Conservation (phyloP, 2,797 vertebrate genomes). For the Pogonophryne albipinna region DNA sequence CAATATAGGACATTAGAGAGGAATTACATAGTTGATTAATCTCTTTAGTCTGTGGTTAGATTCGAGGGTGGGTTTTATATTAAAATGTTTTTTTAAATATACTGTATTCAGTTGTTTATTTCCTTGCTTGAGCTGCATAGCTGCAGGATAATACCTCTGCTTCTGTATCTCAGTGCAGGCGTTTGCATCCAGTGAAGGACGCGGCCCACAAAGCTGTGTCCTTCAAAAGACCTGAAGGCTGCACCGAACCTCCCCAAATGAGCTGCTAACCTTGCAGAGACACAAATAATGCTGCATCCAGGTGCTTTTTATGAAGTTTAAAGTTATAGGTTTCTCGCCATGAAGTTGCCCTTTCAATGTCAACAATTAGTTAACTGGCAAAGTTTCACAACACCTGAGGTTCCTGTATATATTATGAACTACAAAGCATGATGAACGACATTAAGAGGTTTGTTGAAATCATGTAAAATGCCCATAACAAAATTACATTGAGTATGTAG, state of each 20-base stretch:
- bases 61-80: conserved; percentile 1
- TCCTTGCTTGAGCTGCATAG: conserved; percentile 11
- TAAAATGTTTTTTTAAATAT: background rate
- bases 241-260: conserved; percentile 31
- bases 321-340: conserved; percentile 14
- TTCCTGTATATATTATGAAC: background rate
- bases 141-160: conserved; percentile 8
- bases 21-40: background rate
- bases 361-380: conserved; percentile 1
- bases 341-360: conserved; percentile 26
- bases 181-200: conserved; percentile 16
- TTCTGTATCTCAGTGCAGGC: conserved; percentile 12
- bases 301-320: conserved; percentile 1
- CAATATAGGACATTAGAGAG: too few relatives aligned
- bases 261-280: conserved; percentile 24
- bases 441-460: background rate
- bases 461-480: background rate
- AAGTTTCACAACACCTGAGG: background rate
- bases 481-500: background rate
- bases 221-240: conserved; percentile 34
- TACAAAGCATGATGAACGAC: background rate
- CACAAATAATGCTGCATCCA: conserved; percentile 45
- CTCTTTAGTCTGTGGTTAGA: conserved; percentile 1
- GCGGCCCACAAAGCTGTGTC: conserved; percentile 21
- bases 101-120: conserved; percentile 13